Conservation (phyloP, 2,888 invertebrate species). For the Esperia sulphurella region DNA sequence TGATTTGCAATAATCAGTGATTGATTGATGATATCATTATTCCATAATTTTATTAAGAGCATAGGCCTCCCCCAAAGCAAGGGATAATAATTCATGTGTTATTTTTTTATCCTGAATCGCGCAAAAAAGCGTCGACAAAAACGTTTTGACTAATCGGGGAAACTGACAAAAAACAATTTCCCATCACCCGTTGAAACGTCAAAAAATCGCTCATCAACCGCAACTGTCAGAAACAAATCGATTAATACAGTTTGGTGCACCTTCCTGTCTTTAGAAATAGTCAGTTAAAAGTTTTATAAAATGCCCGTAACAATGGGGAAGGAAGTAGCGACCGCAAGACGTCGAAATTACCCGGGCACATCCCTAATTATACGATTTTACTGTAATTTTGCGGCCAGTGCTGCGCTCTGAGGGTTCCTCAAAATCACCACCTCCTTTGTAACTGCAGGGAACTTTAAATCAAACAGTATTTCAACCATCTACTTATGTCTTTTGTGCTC, state of each 20-base stretch:
- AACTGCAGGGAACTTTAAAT: constrained; percentile 56
- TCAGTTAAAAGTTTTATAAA: constrained; percentile 29
- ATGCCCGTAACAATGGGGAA: constrained; percentile 62
- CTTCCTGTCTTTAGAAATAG: constrained; percentile 44
- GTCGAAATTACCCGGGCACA: constrained; percentile 54
- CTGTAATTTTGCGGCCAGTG: constrained; percentile 67
- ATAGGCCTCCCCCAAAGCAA: too few relatives aligned
- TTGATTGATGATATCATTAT: background rate
- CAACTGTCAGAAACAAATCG: constrained; percentile 75
- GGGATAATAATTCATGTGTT: too few relatives aligned
- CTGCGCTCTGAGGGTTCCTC: constrained; percentile 41
- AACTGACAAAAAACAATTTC: constrained; percentile 38
- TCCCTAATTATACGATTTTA: constrained; percentile 70
- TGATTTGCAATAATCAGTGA: too few relatives aligned
- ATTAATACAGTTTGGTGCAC: constrained; percentile 50
- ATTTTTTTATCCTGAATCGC: too few relatives aligned
- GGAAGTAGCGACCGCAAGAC: constrained; percentile 71
- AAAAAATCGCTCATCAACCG: constrained; percentile 57
- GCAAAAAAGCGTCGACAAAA: background rate
- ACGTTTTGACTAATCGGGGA: constrained; percentile 13
- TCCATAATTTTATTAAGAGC: background rate
- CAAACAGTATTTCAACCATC: constrained; percentile 53
- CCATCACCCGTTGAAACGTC: constrained; percentile 27
- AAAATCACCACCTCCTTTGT: constrained; percentile 63
- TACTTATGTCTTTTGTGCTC: constrained; percentile 38